Evolutionary conservation across 1,140 invertebrate genomes (phyloP).

Genomic region (Thaumatotibia leucotreta): DNA sequence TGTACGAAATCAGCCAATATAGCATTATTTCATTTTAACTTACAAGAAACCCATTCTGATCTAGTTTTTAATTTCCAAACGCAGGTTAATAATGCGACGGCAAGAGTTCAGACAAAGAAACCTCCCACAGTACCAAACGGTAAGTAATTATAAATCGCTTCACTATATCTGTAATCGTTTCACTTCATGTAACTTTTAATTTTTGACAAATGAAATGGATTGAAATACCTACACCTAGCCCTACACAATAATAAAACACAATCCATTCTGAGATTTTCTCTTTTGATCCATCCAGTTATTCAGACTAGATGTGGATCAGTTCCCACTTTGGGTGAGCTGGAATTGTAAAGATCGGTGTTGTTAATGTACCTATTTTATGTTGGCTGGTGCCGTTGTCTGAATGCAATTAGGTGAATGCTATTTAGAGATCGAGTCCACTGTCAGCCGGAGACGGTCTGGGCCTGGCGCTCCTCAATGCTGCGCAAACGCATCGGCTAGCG

Average conservation of each 20-base stretch:
- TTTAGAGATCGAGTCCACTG: constrained; percentile 61
- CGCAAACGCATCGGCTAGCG: neutral
- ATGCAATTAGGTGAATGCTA: constrained; percentile 73
- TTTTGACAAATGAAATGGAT: neutral
- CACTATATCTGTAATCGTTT: neutral
- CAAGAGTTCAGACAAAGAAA: constrained; percentile 98
- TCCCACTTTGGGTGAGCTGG: constrained; percentile 82
- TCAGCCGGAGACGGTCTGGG: constrained; percentile 56
- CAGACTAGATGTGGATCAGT: constrained; percentile 85
- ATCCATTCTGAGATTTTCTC: constrained; percentile 66
- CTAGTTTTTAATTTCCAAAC: constrained; percentile 46
- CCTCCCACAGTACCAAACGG: constrained; percentile 94
- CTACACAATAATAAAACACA: constrained; percentile 24
- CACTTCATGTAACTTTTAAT: constrained; percentile 17
- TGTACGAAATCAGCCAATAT: constrained; percentile 28
- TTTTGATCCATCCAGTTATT: constrained; percentile 80
- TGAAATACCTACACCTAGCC: neutral
- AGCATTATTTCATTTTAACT: neutral
- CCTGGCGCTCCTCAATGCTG: constrained; percentile 18
- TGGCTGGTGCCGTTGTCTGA: constrained; percentile 68
- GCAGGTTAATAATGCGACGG: constrained; percentile 99
- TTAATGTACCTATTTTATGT: constrained; percentile 66
- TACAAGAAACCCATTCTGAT: constrained; percentile 29
- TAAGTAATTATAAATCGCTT: constrained; percentile 76
- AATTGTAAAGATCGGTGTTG: constrained; percentile 72